Evolutionary conservation across 64 coral and sea anemone species (phyloP), one percentile per base, ranked within the genome.

Genomic region (Hydrozoanthus tunicans): DNA sequence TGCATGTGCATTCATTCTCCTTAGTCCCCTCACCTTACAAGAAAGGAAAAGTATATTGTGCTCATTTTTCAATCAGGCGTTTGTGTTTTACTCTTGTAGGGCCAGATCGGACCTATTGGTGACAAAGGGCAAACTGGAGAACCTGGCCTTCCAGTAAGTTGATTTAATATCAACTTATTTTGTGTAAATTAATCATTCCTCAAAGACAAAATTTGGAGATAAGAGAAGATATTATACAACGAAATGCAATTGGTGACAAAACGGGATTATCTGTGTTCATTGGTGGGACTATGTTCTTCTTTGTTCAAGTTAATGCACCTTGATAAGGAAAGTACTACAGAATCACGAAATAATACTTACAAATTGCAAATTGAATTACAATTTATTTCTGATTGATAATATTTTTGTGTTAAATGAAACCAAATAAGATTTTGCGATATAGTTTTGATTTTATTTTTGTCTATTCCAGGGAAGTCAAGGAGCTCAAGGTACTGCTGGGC

Each of bases 91-190:
- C 13, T 76, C 53, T 3, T 76, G 27, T 26, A 73, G 72, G 72
- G 72, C 7, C 72, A 76, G 14, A 52, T 76, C 53, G 72, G 72
- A 76, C 9, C 2, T 52, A 7, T 51, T 76, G 72, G 72, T 14
- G 72, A 52, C 72, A 76, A 76, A 76, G 72, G 72, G 24, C 24
- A 51, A 76, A 76, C 10, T 6, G 72, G 72, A 76, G 8, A 43
- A 52, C 72, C 72, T 52, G 72, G 72, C 43, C 26, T 52, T 52
- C 72, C 72, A 52, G 72, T 76, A 76, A 52, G 72, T 76, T 76
- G 0, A 75, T 52, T 75, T 43, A 75, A 51, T 75, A 51, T 75
- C 9, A 12, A 12, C 13, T 12, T 76, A 43, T 12, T 52, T 13
- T 12, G 10, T 43, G 13, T 53, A 4, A 76, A 43, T 53, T 76